Base-by-base conservation (phyloP, 2,113 vertebrate genomes). In the Lota lota region DNA sequence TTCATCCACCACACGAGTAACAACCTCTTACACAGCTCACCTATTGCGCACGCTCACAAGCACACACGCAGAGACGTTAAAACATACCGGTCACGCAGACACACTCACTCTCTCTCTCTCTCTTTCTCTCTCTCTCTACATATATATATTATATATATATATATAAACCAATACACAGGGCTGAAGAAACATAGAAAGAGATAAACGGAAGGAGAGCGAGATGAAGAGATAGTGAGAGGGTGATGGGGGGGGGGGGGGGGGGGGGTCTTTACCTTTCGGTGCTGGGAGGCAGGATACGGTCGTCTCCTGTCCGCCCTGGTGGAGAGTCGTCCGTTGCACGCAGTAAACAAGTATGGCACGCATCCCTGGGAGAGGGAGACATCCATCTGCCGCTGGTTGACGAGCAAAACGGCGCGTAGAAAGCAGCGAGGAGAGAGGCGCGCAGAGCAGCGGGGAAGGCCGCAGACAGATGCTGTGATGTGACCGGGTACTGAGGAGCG, bases 311-410 rank as follows among this genome's bases (percentile, higher is more conserved):
- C 28, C 28, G 28, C 28, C 28, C 28, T 3, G 28, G 28, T 5
- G 28, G 28, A 28, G 28, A 28, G 28, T 28, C 28, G 28, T 28
- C 28, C 28, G 28, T 28, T 28, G 28, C 2, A 28, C 28, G 28
- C 28, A 28, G 28, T 28, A 28, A 28, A 28, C 28, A 28, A 28
- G 28, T 28, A 28, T 28, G 59, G 59, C 63, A 54, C 50, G 22
- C 21, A 36, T 24, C 73, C 69, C 51, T 24, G 16, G 17, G 61
- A 53, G 50, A 21, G 51, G 7, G 40, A 47, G 40, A 6, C 51
- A 21, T 62, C 21, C 76, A 77, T 80, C 77, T 68, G 53, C 83
- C 75, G 71, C 15, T 74, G 74, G 63, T 18, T 58, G 77, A 72
- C 4, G 18, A 6, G 65, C 24, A 15, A 17, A 33, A 6, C 14